Evolutionary conservation across 2,113 vertebrate species (phyloP).

Genomic region (Dicentrarchus labrax): DNA sequence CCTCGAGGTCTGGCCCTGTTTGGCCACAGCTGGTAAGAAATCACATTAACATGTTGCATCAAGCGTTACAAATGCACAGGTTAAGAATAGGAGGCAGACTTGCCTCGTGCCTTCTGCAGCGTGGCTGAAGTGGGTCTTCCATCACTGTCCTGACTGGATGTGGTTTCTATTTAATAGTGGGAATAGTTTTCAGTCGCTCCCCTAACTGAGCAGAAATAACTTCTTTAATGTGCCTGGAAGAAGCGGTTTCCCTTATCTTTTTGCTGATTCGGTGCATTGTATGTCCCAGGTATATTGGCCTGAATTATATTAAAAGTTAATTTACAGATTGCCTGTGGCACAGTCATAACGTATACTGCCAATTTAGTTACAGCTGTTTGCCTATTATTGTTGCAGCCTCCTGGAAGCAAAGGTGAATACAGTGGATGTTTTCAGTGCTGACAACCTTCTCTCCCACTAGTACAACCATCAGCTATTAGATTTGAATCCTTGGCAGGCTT

Average conservation of each 20-base stretch:
- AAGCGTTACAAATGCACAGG: constrained; percentile 58
- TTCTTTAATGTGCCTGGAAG: constrained; percentile 11
- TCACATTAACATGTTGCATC: constrained; percentile 72
- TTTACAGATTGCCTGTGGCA: constrained; percentile 41
- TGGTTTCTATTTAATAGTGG: background rate
- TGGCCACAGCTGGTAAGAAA: constrained; percentile 52
- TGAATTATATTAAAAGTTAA: constrained; percentile 44
- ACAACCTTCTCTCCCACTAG: constrained; percentile 20
- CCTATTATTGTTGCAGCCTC: background rate
- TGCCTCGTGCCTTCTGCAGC: constrained; percentile 33
- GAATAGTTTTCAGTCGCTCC: background rate
- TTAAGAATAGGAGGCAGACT: constrained; percentile 32
- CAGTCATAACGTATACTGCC: constrained; percentile 4
- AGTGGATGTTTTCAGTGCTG: constrained; percentile 24
- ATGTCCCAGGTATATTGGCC: constrained; percentile 20
- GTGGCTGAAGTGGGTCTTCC: constrained; percentile 43
- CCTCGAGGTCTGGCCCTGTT: constrained; percentile 67
- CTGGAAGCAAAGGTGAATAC: constrained; percentile 31
- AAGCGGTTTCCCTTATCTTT: constrained; percentile 29
- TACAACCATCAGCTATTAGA: constrained; percentile 56
- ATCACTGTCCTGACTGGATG: constrained; percentile 22
- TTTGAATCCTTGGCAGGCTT: constrained; percentile 43
- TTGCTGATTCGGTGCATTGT: constrained; percentile 47
- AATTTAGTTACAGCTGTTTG: constrained; percentile 40
- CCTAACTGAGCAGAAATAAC: background rate